Evolutionary conservation across 2,113 vertebrate genomes (phyloP), one percentile per base, ranked within the genome.

Genomic region (Mola mola): DNA sequence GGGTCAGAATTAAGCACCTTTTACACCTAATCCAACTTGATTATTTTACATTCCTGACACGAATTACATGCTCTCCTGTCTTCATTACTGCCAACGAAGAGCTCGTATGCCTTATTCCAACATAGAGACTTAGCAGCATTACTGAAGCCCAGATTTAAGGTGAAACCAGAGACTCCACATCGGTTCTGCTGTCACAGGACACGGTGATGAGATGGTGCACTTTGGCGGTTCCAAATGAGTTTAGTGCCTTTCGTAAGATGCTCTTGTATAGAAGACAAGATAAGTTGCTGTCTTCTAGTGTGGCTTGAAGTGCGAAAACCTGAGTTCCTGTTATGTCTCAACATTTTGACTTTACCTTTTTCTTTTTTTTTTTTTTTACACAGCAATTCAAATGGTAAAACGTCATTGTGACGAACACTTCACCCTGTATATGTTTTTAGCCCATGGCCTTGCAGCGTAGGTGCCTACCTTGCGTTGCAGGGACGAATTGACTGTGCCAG

Each of bases 401-500:
- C 22, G 15, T 48, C 41, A 2, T 20, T n/a, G n/a, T n/a, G n/a
- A n/a, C n/a, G n/a, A n/a, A n/a, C n/a, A 6, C 37, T 41, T 34
- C 8, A 60, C 19, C 5, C 3, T 20, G 19, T 20, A 13, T n/a
- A 4, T 28, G 21, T 53, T 71, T 48, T n/a, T 46, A 44, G 19
- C 4, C 12, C 13, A 47, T 28, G 11, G 19, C 15, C 16, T 34
- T 11, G 8, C 3, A 34, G 31, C 12, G 7, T 2, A n/a, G 3
- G 22, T 7, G 16, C 68, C 26, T 75, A 86, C 81, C 84, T 66
- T 58, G 44, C 9, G 6, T 29, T 7, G 20, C 1, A 34, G 40
- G 2, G 2, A 5, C 21, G 9, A 10, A 8, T 28, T 4, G 4
- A 52, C 5, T 28, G 16, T 29, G 37, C 17, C 13, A 6, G 31